Percentiles rank a stretch among this genome's conserved stretches.
Conservation (phyloP, 2,113 vertebrate species). For the Trochalopteron elliotii region DNA sequence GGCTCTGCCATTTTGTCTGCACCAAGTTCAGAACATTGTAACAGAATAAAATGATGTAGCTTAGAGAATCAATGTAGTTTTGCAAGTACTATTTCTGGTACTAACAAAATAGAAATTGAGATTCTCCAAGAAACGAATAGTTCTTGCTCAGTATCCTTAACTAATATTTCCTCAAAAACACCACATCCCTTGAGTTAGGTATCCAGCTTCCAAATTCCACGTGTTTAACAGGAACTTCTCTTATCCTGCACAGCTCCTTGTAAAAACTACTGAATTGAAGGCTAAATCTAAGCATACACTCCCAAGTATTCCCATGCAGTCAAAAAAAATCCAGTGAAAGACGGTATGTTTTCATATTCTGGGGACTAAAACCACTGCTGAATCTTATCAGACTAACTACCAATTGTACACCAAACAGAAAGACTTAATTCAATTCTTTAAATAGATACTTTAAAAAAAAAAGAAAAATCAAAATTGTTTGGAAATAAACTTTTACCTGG, state of each 20-base stretch:
- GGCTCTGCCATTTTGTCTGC: background rate
- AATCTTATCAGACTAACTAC: background rate
- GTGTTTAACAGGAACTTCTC: background rate
- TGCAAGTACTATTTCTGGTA: background rate
- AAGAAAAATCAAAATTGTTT: background rate
- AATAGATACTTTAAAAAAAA: accelerated
- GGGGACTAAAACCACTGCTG: background rate
- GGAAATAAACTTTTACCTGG: background rate
- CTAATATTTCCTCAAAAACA: background rate
- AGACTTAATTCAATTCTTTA: background rate
- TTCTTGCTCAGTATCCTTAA: background rate
- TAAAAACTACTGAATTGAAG: background rate
- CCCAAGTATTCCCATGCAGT: background rate
- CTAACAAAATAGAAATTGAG: background rate
- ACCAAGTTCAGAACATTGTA: background rate
- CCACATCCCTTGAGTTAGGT: background rate
- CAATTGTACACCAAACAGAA: accelerated
- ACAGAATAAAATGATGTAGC: background rate
- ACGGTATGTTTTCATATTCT: background rate
- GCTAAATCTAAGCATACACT: background rate
- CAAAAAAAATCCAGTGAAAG: accelerated
- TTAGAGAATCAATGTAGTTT: background rate
- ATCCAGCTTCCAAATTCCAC: background rate
- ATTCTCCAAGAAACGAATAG: background rate
- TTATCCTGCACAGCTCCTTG: background rate